Conservation (phyloP, 2,113 vertebrate species). For the Trachemys scripta region DNA sequence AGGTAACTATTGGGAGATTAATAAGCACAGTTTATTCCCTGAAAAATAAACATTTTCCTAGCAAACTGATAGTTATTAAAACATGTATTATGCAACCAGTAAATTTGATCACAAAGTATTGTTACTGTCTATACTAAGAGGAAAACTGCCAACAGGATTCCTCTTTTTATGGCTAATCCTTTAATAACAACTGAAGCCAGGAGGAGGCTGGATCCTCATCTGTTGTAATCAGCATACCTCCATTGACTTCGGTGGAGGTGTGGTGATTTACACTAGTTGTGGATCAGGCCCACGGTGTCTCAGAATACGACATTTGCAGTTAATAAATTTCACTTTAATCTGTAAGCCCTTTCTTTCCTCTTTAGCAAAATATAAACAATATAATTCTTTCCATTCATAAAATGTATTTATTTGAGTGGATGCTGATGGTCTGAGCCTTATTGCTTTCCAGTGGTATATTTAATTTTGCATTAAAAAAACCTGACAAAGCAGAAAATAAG, state of each 20-base stretch:
- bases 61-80: background rate
- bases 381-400: background rate
- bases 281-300: rapidly evolving
- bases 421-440: background rate
- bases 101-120: background rate
- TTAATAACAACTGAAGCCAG: background rate
- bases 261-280: background rate
- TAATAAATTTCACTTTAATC: background rate
- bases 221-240: background rate
- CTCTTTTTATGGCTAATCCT: background rate
- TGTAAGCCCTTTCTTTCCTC: background rate
- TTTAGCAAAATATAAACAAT: background rate
- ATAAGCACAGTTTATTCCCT: background rate
- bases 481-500: conserved; percentile 40
- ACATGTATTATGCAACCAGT: background rate
- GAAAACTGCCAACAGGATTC: background rate
- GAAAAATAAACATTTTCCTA: background rate
- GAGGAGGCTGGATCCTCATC: background rate
- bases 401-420: background rate
- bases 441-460: background rate
- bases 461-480: background rate
- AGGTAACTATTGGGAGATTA: background rate
- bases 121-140: background rate
- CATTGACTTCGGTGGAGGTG: background rate
- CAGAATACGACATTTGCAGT: background rate